Percentiles rank a stretch among this genome's conserved stretches.
phyloP scores from a whole-genome alignment of 2,797 vertebrate genomes.

The Lepidocolaptes lacrymiger region DNA sequence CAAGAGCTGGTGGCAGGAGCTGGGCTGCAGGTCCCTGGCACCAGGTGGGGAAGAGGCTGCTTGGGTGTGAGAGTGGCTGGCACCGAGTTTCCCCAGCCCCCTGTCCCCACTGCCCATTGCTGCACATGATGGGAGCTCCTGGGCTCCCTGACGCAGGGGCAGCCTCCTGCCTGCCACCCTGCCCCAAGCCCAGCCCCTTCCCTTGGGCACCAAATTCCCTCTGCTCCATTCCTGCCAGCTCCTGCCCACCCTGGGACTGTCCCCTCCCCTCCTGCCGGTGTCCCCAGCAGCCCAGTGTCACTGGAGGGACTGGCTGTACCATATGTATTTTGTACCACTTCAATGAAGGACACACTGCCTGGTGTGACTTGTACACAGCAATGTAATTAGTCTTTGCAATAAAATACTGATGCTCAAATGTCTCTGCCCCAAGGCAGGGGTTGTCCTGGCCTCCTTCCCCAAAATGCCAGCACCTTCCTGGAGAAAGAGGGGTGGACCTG shows the following conservation, averaged over 20 bases:
- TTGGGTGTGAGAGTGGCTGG: background rate
- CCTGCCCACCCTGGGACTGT: background rate
- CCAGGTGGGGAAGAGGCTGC: background rate
- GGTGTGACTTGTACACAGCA: slow-evolving; percentile 72
- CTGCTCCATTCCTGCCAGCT: background rate
- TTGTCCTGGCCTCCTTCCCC: background rate
- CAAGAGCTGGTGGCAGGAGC: background rate
- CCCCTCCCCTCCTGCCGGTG: accelerated
- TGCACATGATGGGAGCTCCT: slow-evolving; percentile 61
- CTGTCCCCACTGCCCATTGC: accelerated
- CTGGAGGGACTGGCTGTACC: slow-evolving; percentile 40
- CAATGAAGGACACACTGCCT: slow-evolving; percentile 70
- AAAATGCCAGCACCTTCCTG: background rate
- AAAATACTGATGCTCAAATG: slow-evolving; percentile 48
- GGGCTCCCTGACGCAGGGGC: slow-evolving; percentile 45
- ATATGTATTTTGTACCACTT: slow-evolving; percentile 75
- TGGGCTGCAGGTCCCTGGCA: background rate
- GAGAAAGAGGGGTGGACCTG: background rate
- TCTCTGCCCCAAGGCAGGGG: background rate
- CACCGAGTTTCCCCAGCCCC: background rate
- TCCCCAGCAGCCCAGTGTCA: background rate
- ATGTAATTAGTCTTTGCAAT: slow-evolving; percentile 79
- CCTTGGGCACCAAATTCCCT: background rate
- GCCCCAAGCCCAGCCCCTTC: background rate
- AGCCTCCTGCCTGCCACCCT: background rate